Conservation (phyloP, 2,113 vertebrate genomes). For the Onychorhynchus coronatus region DNA sequence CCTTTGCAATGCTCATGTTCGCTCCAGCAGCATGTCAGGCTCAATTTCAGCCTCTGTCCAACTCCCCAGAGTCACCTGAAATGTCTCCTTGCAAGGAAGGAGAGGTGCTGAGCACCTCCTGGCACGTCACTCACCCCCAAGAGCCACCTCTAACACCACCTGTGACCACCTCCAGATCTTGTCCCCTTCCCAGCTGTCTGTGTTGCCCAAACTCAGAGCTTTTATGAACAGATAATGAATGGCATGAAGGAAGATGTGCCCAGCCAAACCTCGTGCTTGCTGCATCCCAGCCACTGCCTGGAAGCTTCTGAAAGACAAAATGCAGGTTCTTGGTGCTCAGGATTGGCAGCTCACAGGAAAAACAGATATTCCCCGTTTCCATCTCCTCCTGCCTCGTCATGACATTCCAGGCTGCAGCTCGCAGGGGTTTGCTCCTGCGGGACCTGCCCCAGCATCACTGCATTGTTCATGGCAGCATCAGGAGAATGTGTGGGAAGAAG, state of each 20-base stretch:
- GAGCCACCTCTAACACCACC: neutral
- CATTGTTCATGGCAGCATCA: neutral
- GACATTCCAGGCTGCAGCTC: neutral
- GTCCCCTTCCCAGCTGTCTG: neutral
- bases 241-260: neutral
- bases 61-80: neutral
- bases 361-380: neutral
- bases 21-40: neutral
- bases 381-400: neutral
- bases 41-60: neutral
- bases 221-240: neutral
- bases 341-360: neutral
- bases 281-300: neutral
- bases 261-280: neutral
- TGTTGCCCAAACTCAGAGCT: neutral
- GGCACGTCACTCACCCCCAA: rapidly evolving
- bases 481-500: neutral
- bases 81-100: neutral
- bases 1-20: neutral
- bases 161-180: neutral
- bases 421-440: neutral
- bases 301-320: neutral
- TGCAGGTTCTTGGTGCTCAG: rapidly evolving
- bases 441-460: rapidly evolving
- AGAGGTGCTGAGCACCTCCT: neutral